These are phyloP conservation scores for Cantharis flavilabris DNA, from an alignment of 2,888 invertebrate genomes.

Conservation along the genomic window DNA sequence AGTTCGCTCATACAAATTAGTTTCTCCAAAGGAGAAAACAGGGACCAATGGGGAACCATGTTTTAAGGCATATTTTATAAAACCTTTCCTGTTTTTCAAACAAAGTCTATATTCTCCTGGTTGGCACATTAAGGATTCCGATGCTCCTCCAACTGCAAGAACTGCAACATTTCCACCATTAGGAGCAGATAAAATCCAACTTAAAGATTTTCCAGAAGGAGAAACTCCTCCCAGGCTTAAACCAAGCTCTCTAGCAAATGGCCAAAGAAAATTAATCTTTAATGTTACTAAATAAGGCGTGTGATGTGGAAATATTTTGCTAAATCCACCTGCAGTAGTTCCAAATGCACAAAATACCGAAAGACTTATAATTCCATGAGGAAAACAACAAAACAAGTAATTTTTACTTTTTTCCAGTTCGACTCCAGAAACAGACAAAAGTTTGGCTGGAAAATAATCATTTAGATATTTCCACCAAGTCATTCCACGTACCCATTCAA, in stretches of 20 bases:
- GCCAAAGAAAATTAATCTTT: slow-evolving; percentile 70
- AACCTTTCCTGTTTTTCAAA: slow-evolving; percentile 74
- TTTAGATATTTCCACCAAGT: slow-evolving; percentile 73
- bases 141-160: slow-evolving; percentile 86
- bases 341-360: slow-evolving; percentile 82
- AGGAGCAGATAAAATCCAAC: slow-evolving; percentile 62
- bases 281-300: slow-evolving; percentile 60
- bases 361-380: slow-evolving; percentile 82
- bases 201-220: slow-evolving; percentile 69
- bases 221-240: slow-evolving; percentile 61
- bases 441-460: slow-evolving; percentile 82
- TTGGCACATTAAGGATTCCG: slow-evolving; percentile 81
- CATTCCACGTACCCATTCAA: slow-evolving; percentile 62
- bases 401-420: slow-evolving; percentile 80
- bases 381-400: slow-evolving; percentile 87
- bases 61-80: slow-evolving; percentile 46
- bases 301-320: slow-evolving; percentile 58
- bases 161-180: slow-evolving; percentile 66
- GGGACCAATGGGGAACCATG: slow-evolving; percentile 81
- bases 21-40: slow-evolving; percentile 88
- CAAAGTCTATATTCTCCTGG: slow-evolving; percentile 76
- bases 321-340: slow-evolving; percentile 64
- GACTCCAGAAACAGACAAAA: slow-evolving; percentile 83
- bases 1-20: slow-evolving; percentile 79
- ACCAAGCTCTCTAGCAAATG: slow-evolving; percentile 72